Percentiles rank a stretch among this genome's conserved stretches.
Evolutionary conservation across 2,113 vertebrate species (phyloP).

Genomic region (Ammodramus savannarum): DNA sequence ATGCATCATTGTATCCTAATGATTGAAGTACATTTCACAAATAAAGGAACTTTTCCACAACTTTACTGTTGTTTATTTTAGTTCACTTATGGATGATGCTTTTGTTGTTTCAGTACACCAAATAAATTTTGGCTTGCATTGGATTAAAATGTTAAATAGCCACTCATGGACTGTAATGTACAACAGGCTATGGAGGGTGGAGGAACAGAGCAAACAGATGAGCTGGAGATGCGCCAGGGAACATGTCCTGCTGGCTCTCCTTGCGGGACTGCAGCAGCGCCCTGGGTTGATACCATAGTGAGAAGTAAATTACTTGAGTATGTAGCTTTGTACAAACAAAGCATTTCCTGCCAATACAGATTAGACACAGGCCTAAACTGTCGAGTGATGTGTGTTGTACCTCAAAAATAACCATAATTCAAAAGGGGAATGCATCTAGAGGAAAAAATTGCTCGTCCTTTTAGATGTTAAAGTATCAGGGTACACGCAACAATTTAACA

Average conservation of each 20-base stretch:
- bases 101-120: background rate
- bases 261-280: background rate
- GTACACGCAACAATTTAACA: background rate
- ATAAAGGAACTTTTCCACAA: background rate
- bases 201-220: background rate
- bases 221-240: constrained; percentile 27
- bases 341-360: background rate
- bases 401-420: background rate
- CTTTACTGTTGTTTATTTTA: background rate
- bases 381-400: accelerated
- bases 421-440: background rate
- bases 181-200: background rate
- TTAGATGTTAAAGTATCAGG: background rate
- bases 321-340: background rate
- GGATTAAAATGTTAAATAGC: background rate
- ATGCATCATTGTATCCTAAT: background rate
- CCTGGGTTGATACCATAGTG: background rate
- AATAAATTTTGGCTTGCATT: background rate
- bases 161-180: background rate
- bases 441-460: background rate
- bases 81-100: background rate
- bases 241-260: background rate
- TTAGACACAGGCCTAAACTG: background rate
- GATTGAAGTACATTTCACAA: background rate
- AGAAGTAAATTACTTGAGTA: background rate